phyloP scores from a whole-genome alignment of 2,888 invertebrate genomes.

The Hesperia comma region DNA sequence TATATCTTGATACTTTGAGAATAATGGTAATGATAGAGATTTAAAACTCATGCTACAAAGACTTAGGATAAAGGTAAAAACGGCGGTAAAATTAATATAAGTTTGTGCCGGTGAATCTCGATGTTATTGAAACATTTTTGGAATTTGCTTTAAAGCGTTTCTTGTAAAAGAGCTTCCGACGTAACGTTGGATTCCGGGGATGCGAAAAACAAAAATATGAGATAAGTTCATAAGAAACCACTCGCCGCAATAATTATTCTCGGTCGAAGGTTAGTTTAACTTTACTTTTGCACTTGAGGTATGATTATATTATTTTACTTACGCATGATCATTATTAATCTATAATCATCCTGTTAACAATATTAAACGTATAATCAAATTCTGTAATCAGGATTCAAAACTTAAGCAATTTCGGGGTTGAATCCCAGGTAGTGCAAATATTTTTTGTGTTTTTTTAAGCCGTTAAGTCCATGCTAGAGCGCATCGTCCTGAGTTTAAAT shows the following conservation, averaged over 20 bases:
- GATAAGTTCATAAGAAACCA: slow-evolving; percentile 45
- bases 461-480: too few relatives aligned
- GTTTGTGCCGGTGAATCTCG: slow-evolving; percentile 74
- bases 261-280: slow-evolving; percentile 40
- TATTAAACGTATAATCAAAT: too few relatives aligned
- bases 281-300: slow-evolving; percentile 32
- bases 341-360: too few relatives aligned
- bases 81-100: slow-evolving; percentile 49
- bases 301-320: too few relatives aligned
- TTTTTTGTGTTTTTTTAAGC: too few relatives aligned
- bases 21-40: not conserved
- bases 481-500: too few relatives aligned
- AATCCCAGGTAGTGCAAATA: too few relatives aligned
- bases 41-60: not conserved
- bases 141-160: slow-evolving; percentile 77
- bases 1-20: too few relatives aligned
- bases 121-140: slow-evolving; percentile 73
- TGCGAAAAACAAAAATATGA: slow-evolving; percentile 55
- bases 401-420: too few relatives aligned
- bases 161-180: slow-evolving; percentile 71
- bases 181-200: slow-evolving; percentile 55
- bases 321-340: too few relatives aligned
- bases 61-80: slow-evolving; percentile 12
- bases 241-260: slow-evolving; percentile 43
- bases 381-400: too few relatives aligned